Evolutionary conservation across 2,113 vertebrate species (phyloP), one percentile per base, ranked within the genome.

Genomic region (Rhagologus leucostigma): DNA sequence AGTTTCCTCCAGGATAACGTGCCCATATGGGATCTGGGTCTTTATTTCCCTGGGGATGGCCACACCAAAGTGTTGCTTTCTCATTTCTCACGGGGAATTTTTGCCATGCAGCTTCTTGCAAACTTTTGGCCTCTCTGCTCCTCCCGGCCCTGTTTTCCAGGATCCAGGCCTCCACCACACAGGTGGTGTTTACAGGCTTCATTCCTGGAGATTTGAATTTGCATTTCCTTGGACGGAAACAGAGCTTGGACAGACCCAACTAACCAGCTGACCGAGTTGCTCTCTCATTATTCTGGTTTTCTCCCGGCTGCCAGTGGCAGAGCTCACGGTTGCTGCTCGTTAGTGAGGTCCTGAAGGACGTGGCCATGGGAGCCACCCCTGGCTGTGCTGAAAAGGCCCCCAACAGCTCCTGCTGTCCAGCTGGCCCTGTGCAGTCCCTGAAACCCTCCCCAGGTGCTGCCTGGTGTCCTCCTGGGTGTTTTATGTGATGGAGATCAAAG

Each of bases 61-160:
- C 70, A 29, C 33, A 11, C 22, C 23, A 2, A 60, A 27, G 52
- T 0, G 33, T 1, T 14, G 12, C 8, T 86, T 76, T 50, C 53
- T 53, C 29, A 6, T 26, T 67, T 76, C 57, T 10, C 2, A 0
- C 22, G 22, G 73, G 50, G n/a, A 57, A 35, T 67, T 78, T 1
- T 2, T 11, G 14, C 33, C 0, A 0, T 1, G 21, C 21, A 39
- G 42, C 57, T 83, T 30, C 64, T 33, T n/a, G 41, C 41, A 78
- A 24, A 13, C 69, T 11, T 32, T 7, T 32, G 65, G n/a, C 56
- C 7, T 79, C 47, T 41, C 89, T 60, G 15, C 50, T 62, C 46
- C 20, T 37, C 50, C 50, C 16, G 35, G 37, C 37, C 8, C 17
- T 20, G 49, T 39, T 88, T 42, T 52, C 75, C 71, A 83, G 79